A percentile compares a stretch with the other conserved stretches of the same genome.
Conservation (phyloP, 2,888 invertebrate species). For the Tinea semifulvella region DNA sequence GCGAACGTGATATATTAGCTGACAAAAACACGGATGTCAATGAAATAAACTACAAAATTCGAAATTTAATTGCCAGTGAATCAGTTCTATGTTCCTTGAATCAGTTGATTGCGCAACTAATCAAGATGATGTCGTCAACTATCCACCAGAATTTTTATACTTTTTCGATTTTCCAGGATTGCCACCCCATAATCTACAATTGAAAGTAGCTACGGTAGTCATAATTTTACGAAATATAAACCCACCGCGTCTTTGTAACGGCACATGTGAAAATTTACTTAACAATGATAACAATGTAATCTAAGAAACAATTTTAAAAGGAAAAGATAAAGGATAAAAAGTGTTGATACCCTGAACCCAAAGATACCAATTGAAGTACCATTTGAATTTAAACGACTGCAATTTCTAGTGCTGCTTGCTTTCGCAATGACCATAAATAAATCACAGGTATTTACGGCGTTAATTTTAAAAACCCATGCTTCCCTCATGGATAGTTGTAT, state of each 20-base stretch:
- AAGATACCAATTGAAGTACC: slow-evolving; percentile 24
- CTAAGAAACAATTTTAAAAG: slow-evolving; percentile 25
- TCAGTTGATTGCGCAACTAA: slow-evolving; percentile 25
- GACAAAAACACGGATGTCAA: slow-evolving; percentile 18
- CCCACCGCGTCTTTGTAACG: slow-evolving; percentile 23
- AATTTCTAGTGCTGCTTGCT: too few species aligned
- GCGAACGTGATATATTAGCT: slow-evolving; percentile 23
- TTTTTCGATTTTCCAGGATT: slow-evolving; percentile 26
- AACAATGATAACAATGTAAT: slow-evolving; percentile 23
- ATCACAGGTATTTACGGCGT: too few species aligned
- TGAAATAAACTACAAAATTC: slow-evolving; percentile 24
- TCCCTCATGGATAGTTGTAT: too few species aligned
- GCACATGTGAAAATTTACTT: slow-evolving; percentile 19
- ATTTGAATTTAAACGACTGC: slow-evolving; percentile 23
- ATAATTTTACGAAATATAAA: slow-evolving; percentile 24
- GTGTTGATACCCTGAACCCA: slow-evolving; percentile 26
- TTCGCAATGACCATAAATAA: slow-evolving; percentile 25
- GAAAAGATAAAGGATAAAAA: slow-evolving; percentile 26
- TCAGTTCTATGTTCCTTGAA: slow-evolving; percentile 25
- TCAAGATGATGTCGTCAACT: slow-evolving; percentile 27
- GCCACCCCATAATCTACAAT: slow-evolving; percentile 26
- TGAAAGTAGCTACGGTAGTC: slow-evolving; percentile 23
- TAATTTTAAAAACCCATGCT: too few species aligned
- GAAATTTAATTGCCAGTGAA: slow-evolving; percentile 23
- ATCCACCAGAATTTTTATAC: slow-evolving; percentile 29